phyloP scores from a whole-genome alignment of 64 coral and sea anemone species.

The Stichodactyla mertensii region DNA sequence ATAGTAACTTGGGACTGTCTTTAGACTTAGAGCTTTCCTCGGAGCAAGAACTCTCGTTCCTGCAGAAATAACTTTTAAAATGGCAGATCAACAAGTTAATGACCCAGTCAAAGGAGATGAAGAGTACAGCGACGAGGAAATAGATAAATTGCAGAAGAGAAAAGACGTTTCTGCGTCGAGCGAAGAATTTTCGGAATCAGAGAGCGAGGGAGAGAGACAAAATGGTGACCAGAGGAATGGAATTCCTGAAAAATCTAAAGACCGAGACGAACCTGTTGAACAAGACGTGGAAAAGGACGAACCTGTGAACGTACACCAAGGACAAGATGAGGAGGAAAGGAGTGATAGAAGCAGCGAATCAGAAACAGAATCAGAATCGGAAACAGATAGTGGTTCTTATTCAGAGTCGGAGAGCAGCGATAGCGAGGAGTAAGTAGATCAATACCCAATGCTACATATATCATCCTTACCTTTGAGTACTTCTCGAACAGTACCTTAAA shows the following conservation, averaged over 20 bases:
- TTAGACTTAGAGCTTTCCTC: background rate
- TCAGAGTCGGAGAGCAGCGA: constrained; percentile 17
- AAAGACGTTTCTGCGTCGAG: background rate
- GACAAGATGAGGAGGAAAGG: background rate
- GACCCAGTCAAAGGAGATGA: background rate
- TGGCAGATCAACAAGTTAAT: constrained; percentile 10
- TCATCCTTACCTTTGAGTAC: background rate
- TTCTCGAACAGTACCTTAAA: background rate
- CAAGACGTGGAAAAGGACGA: background rate
- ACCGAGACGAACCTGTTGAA: constrained; percentile 13
- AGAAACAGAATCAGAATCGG: constrained; percentile 16
- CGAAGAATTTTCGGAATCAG: constrained; percentile 8
- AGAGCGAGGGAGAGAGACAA: constrained; percentile 11
- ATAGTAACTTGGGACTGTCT: background rate
- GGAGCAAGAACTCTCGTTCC: background rate
- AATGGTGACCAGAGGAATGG: constrained; percentile 17
- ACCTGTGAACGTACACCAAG: background rate
- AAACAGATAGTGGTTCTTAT: constrained; percentile 21
- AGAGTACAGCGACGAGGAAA: constrained; percentile 1
- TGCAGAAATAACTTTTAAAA: background rate
- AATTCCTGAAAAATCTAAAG: background rate
- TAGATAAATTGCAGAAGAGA: background rate
- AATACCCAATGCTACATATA: background rate
- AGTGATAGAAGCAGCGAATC: background rate
- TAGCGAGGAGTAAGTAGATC: constrained; percentile 23